Evolutionary conservation across 2,113 vertebrate species (phyloP).

Genomic region (Cettia cetti): DNA sequence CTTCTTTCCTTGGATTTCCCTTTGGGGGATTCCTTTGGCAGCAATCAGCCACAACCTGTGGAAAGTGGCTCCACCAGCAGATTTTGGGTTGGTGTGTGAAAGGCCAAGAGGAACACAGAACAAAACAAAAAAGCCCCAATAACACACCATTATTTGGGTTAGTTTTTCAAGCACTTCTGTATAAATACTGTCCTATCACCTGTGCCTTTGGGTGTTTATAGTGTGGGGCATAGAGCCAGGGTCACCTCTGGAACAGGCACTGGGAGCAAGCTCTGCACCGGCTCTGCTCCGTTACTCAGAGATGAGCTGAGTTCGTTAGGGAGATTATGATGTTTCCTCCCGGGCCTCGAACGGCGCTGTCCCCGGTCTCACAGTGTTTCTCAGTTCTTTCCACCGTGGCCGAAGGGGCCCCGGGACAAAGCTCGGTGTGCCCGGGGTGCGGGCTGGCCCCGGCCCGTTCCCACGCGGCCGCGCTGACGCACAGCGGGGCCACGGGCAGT

Average conservation of each 20-base stretch:
- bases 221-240: not conserved
- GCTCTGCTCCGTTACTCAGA: not conserved
- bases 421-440: not conserved
- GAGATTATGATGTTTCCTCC: not conserved
- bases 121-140: not conserved
- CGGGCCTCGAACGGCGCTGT: not conserved
- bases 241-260: not conserved
- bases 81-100: not conserved
- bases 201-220: not conserved
- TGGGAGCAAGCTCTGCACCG: not conserved
- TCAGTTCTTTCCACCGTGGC: not conserved
- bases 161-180: not conserved
- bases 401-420: not conserved
- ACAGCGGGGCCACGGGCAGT: not conserved
- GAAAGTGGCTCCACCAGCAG: not conserved
- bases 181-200: not conserved
- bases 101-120: not conserved
- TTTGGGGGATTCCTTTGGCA: not conserved
- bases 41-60: not conserved
- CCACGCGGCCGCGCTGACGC: not conserved
- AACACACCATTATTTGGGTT: rapidly evolving
- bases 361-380: not conserved
- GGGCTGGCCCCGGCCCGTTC: not conserved
- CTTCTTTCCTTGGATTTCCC: not conserved
- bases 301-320: not conserved